Evolutionary conservation across 2,888 invertebrate genomes (phyloP).

Genomic region (Drosophila tanythrix): DNA sequence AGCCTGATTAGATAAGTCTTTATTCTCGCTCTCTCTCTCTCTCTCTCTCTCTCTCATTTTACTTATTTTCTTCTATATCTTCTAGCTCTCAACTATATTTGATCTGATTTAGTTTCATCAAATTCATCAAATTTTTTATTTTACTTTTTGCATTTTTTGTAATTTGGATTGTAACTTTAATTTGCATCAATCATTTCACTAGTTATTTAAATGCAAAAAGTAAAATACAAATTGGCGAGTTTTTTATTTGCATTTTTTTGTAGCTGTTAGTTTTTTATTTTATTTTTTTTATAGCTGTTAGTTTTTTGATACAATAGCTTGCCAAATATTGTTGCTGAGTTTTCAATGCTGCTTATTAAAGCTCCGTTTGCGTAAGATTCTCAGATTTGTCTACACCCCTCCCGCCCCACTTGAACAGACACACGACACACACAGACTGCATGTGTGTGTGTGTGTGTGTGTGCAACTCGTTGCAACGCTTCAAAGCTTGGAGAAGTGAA

Average conservation of each 20-base stretch:
- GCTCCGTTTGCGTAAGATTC: conserved; percentile 26
- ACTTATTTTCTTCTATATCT: neutral
- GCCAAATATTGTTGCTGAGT: conserved; percentile 13
- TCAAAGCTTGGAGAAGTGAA: conserved; percentile 53
- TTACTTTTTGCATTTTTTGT: neutral
- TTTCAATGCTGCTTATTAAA: conserved; percentile 31
- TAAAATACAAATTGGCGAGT: neutral
- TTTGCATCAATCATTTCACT: neutral
- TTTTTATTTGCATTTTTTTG: neutral
- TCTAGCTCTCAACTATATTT: neutral
- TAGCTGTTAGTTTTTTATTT: neutral
- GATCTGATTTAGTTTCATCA: neutral
- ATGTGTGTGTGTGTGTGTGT: conserved; percentile 22
- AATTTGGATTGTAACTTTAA: neutral
- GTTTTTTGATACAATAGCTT: neutral
- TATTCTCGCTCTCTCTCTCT: neutral
- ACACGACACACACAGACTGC: conserved; percentile 3
- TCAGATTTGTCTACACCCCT: conserved; percentile 37
- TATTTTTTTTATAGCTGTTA: neutral
- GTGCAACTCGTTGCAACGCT: conserved; percentile 58
- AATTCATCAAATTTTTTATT: neutral
- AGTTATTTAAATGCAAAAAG: no score
- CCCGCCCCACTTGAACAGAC: neutral
- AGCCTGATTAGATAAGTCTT: neutral
- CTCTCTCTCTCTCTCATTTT: neutral